Evolutionary conservation across 1,140 invertebrate genomes (phyloP).

Genomic region (Armadillidium nasatum): DNA sequence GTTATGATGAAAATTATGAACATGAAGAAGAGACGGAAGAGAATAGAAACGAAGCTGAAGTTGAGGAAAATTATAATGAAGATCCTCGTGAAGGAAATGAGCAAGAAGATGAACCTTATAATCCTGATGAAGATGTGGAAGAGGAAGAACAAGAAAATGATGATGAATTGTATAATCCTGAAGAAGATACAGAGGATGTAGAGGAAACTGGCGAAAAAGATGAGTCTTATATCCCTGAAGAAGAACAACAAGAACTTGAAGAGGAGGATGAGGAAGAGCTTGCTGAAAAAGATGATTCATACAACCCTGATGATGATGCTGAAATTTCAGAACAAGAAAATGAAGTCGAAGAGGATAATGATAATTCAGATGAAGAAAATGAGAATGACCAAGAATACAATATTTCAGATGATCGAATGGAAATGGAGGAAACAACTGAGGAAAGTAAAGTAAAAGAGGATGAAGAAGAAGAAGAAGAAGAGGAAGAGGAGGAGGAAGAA

Average conservation of each 20-base stretch:
- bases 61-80: neutral
- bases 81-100: neutral
- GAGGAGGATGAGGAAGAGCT: neutral
- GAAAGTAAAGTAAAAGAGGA: neutral
- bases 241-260: neutral
- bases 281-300: neutral
- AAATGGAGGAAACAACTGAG: neutral
- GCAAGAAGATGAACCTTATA: neutral
- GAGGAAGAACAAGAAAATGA: neutral
- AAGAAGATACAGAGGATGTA: neutral
- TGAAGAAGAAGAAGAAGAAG: neutral
- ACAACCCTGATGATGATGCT: neutral
- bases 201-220: neutral
- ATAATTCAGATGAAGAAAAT: neutral
- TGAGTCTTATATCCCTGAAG: neutral
- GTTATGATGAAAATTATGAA: conserved; percentile 7
- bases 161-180: neutral
- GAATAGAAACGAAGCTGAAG: neutral
- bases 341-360: neutral
- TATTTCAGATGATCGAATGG: neutral
- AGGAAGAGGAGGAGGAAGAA: neutral
- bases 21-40: neutral
- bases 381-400: neutral
- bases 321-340: neutral
- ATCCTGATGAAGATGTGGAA: neutral